Base-by-base conservation (phyloP, 2,888 invertebrate genomes). In the Slavum lentiscoides region DNA sequence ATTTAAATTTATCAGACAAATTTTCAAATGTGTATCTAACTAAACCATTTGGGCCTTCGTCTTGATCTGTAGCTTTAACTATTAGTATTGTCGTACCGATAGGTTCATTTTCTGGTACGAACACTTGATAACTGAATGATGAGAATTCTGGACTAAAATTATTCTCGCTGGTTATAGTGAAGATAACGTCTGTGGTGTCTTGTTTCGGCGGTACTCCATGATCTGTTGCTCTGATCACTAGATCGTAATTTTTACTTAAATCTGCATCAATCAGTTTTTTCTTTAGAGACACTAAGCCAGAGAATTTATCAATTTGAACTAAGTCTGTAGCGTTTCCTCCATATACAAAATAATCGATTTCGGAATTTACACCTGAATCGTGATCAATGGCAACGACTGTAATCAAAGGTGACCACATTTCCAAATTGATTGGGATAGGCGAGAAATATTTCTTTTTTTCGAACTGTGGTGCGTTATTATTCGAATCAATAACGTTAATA, bases 31-130 rank as follows among this genome's bases (percentile, higher is more conserved):
- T 89, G 86, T 96, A 97, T 15, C 92, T 88, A 0, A 97, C 89
- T 88, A 95, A 92, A 8, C 97, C 97, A 86, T 97, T 97, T 0
- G 96, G 94, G 0, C 97, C 96, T 83, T 89, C 89, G 85, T 97
- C 97, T 82, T 90, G 90, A 86, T 97, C 97, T 0, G 91, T 91
- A 6, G 97, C 97, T 83, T 90, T 91, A 0, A 97, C 92, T 0
- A 93, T 94, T 6, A 95, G 87, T 83, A 97, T 94, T 0, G 93
- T 92, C 1, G 94, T 92, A 2, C 95, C 94, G 0, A 95, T 88
- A 0, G 94, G 93, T 85, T 95, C 95, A 86, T 95, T 96, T 89
- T 97, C 97, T 0, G 94, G 93, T 1, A 97, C 94, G 82, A 94
- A 93, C 0, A 95, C 95, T 88, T 95, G 94, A 86, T 96, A 95